Base-by-base conservation (phyloP, 1,140 invertebrate species). In the Planococcus citri region DNA sequence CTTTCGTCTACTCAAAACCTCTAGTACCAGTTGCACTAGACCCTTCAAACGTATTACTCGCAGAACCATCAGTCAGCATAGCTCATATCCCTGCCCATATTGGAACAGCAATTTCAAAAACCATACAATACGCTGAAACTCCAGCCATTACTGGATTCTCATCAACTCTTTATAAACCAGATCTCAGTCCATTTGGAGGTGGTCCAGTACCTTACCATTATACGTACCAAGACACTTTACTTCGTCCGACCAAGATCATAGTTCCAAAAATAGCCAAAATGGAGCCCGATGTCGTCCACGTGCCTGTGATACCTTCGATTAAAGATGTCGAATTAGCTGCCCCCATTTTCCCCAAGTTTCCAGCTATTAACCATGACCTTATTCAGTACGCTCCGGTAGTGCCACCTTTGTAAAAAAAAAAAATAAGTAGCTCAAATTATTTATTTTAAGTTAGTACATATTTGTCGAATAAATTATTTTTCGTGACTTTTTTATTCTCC, bases 61-160 rank as follows among this genome's bases (percentile, higher is more conserved):
- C 60, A 3, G 60, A 24, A 64, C 60, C 60, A 3, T 14, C 41
- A 2, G 17, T 64, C 1, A 21, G 22, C 22, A 27, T 64, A 24
- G 60, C 12, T 10, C 60, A 64, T 25, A 25, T 70, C 2, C 69
- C 58, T 38, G n/a, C 71, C 29, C 61, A 70, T 69, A 72, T 74
- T 69, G 74, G 73, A 51, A 67, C 73, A 70, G 74, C 75, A 72
- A 70, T 77, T 71, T 70, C 74, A 68, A 76, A 78, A 73, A 77
- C 73, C 71, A 74, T 80, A 20, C 78, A 79, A 73, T 80, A 79
- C 69, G 78, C 75, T 29, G 68, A 72, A 57, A 75, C 73, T 25
- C 77, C 78, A 41, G 76, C 78, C 6, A 78, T 80, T 14, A 78
- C 78, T 69, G 79, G 79, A 27, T 79, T 79, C 73, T 73, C 71